Percentiles rank a stretch among this genome's conserved stretches.
These are phyloP conservation scores for Alauda arvensis DNA, from an alignment of 2,797 vertebrate genomes.

Conservation along the genomic window DNA sequence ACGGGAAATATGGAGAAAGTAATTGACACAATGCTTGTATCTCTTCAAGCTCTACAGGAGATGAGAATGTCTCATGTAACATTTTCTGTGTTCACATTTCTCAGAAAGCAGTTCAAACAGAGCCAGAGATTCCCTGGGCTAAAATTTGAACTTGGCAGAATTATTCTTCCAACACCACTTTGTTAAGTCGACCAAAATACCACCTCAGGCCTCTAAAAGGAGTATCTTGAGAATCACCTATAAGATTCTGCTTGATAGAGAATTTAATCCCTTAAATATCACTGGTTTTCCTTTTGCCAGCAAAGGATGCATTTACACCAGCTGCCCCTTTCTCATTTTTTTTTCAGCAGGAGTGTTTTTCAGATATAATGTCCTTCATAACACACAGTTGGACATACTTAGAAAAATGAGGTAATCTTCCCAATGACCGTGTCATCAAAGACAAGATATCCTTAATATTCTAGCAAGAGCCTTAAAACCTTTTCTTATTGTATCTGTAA, in stretches of 20 bases:
- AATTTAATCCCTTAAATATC: background rate
- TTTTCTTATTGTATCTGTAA: background rate
- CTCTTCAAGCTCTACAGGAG: background rate
- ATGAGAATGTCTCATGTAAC: rapidly evolving
- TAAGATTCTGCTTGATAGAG: background rate
- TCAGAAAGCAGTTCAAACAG: background rate
- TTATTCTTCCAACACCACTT: background rate
- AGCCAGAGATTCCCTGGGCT: background rate
- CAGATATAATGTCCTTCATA: background rate
- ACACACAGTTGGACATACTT: background rate
- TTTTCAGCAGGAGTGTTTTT: background rate
- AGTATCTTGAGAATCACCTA: background rate
- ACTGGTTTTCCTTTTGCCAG: background rate
- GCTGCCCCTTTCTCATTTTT: background rate
- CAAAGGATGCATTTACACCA: background rate
- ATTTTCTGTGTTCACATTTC: background rate
- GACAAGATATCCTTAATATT: background rate
- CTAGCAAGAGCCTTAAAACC: background rate
- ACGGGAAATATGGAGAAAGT: background rate
- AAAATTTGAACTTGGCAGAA: background rate
- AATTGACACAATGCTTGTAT: rapidly evolving
- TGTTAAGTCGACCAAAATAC: background rate
- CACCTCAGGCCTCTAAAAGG: background rate
- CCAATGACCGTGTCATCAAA: background rate
- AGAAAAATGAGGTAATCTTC: background rate